Base-by-base conservation (phyloP, 2,797 vertebrate species). In the Choloepus didactylus region DNA sequence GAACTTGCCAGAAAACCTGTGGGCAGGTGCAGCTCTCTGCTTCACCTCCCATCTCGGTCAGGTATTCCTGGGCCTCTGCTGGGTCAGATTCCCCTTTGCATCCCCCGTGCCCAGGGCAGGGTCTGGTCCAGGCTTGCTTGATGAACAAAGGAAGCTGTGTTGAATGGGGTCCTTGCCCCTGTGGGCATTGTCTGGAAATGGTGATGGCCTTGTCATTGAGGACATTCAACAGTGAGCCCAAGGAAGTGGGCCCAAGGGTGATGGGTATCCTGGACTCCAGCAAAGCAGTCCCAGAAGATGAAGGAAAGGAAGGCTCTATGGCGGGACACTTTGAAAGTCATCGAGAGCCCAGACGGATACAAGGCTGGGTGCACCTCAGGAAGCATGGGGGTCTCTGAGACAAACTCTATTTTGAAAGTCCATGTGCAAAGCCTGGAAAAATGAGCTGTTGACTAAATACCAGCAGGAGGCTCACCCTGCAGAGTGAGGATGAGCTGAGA, bases 11-110 rank as follows among this genome's bases (percentile, higher is more conserved):
- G 49, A 56, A 87, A 64, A 25, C 31, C 64, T 31, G 35, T 11
- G 10, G 14, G 31, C 41, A 7, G 0, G 0, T 10, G 54, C 21
- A 6, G 49, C 41, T 44, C 41, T 6, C 38, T 0, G 1, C 59
- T 46, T 19, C 51, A 11, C 88, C 80, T 0, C 29, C 19, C 67
- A 21, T 54, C 1, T 29, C 4, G 18, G 23, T 49, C 31, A 31
- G 23, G 41, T 44, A 9, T 25, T 16, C 25, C 35, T 9, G 10
- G 0, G 0, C 72, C 19, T 83, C 83, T 9, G n/a, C 60, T 27
- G 23, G 46, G 29, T 16, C 2, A 0, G 14, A 19, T 62, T 72
- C 49, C 31, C 46, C 29, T 4, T 25, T 59, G 35, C 19, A n/a
- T 54, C 51, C 41, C 46, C 75, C 41, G 67, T 1, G 23, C 67